Base-by-base conservation (phyloP, 1,140 invertebrate genomes). In the Papilio helenus region DNA sequence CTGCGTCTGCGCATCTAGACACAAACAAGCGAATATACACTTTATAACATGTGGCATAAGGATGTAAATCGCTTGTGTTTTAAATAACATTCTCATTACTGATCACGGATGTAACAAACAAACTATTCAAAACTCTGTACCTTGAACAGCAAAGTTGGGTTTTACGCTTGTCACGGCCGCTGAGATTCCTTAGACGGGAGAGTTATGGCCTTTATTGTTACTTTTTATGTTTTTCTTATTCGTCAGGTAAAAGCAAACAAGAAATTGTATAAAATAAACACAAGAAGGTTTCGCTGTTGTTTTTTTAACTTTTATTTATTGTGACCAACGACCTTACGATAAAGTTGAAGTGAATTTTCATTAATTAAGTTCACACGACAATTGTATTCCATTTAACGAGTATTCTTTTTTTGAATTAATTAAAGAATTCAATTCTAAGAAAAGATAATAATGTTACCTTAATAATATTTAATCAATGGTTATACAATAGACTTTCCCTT, bases 61-160 rank as follows among this genome's bases (percentile, higher is more conserved):
- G 80, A 20, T 76, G 20, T 61, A 83, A 83, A 61, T 86, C 9
- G 34, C 16, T 16, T 82, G 78, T 1, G 39, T 1, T 0, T 1
- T 26, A 14, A 16, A 39, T 77, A 42, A 86, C 82, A 89, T 85
- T 90, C 89, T 91, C 91, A 92, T 93, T 93, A 93, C 89, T 86
- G 92, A 94, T 94, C 92, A 93, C 89, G 89, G 91, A 92, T 90
- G 86, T 91, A 91, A 89, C 92, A 92, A 91, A 92, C 88, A 94
- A 92, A 94, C 90, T 90, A 92, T 92, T 92, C 88, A 90, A 93
- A 93, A 92, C 91, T 91, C 86, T 89, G 89, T 92, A 90, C 90
- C 88, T 92, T 86, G 92, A 88, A 89, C 90, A 92, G 89, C 89
- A 91, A 90, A 92, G 84, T 89, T 89, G 87, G 84, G 83, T 92